Conservation (phyloP, 1,140 invertebrate genomes). For the Drosophila arizonae region DNA sequence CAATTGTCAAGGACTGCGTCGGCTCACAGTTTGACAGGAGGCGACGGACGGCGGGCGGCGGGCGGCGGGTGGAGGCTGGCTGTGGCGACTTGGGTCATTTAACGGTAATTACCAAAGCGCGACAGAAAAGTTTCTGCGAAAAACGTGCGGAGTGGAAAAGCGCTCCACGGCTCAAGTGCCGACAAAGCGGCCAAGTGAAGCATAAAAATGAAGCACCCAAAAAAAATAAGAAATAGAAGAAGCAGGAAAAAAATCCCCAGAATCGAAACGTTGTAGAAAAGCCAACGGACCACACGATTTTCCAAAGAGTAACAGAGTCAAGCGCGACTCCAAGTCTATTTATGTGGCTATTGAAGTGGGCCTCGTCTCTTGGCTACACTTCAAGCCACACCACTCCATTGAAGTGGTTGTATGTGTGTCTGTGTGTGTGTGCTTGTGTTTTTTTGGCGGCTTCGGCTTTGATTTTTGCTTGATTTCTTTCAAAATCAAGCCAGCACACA, state of each 20-base stretch:
- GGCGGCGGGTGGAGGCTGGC: not conserved
- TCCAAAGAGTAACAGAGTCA: slow-evolving; percentile 47
- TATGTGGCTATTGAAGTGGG: slow-evolving; percentile 80
- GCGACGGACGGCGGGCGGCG: not conserved
- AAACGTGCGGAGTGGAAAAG: slow-evolving; percentile 49
- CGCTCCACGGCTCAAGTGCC: slow-evolving; percentile 59
- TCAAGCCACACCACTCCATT: slow-evolving; percentile 24
- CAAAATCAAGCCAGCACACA: slow-evolving; percentile 59
- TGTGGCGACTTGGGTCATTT: slow-evolving; percentile 69
- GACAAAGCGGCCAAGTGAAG: slow-evolving; percentile 75
- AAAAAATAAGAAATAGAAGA: slow-evolving; percentile 42
- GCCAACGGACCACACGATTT: slow-evolving; percentile 64
- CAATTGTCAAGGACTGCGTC: slow-evolving; percentile 78
- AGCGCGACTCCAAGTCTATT: slow-evolving; percentile 76
- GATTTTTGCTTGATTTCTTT: slow-evolving; percentile 82
- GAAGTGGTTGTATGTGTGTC: slow-evolving; percentile 14
- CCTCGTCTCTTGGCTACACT: slow-evolving; percentile 37
- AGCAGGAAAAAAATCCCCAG: not conserved
- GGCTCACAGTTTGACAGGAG: slow-evolving; percentile 43
- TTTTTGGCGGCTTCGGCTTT: slow-evolving; percentile 69
- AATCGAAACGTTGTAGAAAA: not conserved
- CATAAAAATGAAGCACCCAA: slow-evolving; percentile 70
- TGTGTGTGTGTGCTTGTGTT: slow-evolving; percentile 3
- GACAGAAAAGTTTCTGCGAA: slow-evolving; percentile 66
- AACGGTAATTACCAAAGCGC: slow-evolving; percentile 74